Evolutionary conservation across 2,888 invertebrate genomes (phyloP), one percentile per base, ranked within the genome.

Genomic region (Mallateleia sp.): DNA sequence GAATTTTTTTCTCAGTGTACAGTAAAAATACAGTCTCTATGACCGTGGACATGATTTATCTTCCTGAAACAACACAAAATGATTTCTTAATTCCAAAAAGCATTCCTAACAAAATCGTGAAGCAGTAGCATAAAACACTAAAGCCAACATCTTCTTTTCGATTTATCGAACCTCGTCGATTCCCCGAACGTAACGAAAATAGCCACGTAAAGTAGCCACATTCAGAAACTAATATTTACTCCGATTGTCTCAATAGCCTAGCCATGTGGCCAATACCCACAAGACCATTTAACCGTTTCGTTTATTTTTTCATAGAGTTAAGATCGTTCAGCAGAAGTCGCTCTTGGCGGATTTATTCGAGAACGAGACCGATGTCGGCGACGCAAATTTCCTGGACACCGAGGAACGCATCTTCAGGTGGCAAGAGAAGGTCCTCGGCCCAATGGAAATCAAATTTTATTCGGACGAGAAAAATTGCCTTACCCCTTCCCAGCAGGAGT

Each of bases 401-500:
- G 95, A 95, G 80, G 94, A 94, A 25, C 88, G 88, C 66, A 91
- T 90, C 67, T 96, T 98, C 87, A 94, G 94, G 89, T 98, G 98
- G 98, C 98, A 98, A 93, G 96, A 97, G 92, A 98, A 98, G 95
- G 94, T 96, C 0, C 97, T 97, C 80, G 97, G 97, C 88, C 94
- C 95, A 9, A 95, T 95, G 90, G 97, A 98, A 93, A 92, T 96
- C 11, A 95, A 96, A 67, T 96, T 96, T 75, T 97, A 97, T 91
- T 94, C 94, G 1, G 96, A 97, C 45, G 94, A 95, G 47, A 96
- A 96, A 52, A 97, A 97, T 91, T 97, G 97, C 89, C 90, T 95
- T 0, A 96, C 96, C 1, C 96, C 97, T 18, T 92, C 95, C n/a
- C 97, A 97, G 67, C 96, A 96, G 79, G 94, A 95, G 79, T 97